phyloP scores from a whole-genome alignment of 1,140 invertebrate species.

The Anoplolepis gracilipes region DNA sequence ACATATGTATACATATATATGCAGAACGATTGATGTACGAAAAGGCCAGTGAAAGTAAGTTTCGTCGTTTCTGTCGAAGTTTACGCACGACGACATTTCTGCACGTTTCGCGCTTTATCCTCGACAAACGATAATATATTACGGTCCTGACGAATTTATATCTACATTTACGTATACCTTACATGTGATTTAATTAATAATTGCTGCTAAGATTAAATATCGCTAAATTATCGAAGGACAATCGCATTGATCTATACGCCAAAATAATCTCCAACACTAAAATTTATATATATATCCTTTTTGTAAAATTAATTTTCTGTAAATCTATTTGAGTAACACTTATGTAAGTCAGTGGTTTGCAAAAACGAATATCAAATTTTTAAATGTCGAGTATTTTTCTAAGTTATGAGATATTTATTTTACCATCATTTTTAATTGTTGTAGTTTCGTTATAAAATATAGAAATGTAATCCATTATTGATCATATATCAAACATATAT shows the following conservation, averaged over 20 bases:
- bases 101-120: constrained; percentile 13
- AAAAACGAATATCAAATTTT: neutral
- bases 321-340: neutral
- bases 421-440: neutral
- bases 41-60: constrained; percentile 51
- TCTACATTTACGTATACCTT: constrained; percentile 13
- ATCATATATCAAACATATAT: neutral
- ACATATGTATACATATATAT: too few relatives aligned
- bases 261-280: neutral
- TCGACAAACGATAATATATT: constrained; percentile 26
- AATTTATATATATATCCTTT: neutral
- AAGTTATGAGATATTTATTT: neutral
- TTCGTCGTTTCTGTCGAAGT: constrained; percentile 33
- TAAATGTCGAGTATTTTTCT: neutral
- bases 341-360: neutral
- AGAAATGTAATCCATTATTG: neutral
- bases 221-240: neutral
- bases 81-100: neutral
- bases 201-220: neutral
- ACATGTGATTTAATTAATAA: neutral
- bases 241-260: neutral
- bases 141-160: constrained; percentile 7
- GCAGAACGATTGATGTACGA: constrained; percentile 38
- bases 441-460: too few relatives aligned
- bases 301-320: neutral